Conservation (phyloP, 1,140 invertebrate species). For the Acromyrmex heyeri region DNA sequence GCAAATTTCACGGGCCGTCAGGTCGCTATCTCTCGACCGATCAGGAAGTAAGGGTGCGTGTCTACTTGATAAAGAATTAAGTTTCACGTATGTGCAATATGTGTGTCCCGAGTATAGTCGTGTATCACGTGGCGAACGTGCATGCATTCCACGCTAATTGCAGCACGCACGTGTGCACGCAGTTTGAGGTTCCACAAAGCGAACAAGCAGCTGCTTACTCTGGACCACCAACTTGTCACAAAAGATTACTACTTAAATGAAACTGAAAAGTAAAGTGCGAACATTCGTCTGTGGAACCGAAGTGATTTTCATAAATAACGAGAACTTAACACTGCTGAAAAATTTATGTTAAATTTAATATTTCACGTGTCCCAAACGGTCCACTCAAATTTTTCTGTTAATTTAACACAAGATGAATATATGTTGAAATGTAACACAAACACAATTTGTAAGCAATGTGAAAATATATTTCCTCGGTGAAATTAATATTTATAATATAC, state of each 20-base stretch:
- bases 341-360: no score
- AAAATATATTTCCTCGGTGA: no score
- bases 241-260: conserved; percentile 31
- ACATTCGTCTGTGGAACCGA: background rate
- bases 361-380: no score
- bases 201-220: conserved; percentile 43
- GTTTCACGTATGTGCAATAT: conserved; percentile 16
- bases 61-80: conserved; percentile 73
- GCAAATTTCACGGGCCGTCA: conserved; percentile 78
- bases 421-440: no score
- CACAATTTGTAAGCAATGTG: no score
- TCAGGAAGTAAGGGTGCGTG: conserved; percentile 51
- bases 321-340: no score
- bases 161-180: conserved; percentile 66
- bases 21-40: conserved; percentile 66
- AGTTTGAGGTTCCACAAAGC: conserved; percentile 61
- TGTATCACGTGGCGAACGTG: conserved; percentile 57
- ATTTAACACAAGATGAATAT: no score
- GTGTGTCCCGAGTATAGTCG: background rate
- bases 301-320: background rate
- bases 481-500: no score
- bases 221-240: conserved; percentile 29
- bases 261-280: background rate
- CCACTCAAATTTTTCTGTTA: no score
- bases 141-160: conserved; percentile 66